phyloP scores from a whole-genome alignment of 2,797 vertebrate genomes.

The Tokudaia muenninki region DNA sequence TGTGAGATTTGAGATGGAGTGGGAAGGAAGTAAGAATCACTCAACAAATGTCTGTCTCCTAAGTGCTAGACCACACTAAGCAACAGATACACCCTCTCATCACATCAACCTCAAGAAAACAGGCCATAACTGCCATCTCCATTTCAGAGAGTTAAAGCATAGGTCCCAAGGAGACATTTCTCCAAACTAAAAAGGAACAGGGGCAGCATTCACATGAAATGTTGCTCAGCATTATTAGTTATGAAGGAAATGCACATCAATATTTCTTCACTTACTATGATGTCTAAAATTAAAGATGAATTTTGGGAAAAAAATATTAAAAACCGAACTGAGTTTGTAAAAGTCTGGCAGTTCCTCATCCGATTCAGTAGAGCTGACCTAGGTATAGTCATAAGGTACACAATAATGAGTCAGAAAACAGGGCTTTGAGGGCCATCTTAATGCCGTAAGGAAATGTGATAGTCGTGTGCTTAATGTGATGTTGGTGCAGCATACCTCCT shows the following conservation, averaged over 20 bases:
- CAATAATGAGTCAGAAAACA: neutral
- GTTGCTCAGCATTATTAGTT: conserved; percentile 36
- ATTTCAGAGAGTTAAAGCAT: conserved; percentile 57
- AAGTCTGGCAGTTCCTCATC: conserved; percentile 45
- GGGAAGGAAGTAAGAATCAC: conserved; percentile 48
- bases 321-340: neutral
- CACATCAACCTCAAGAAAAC: conserved; percentile 8
- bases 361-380: conserved; percentile 2
- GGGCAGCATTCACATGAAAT: conserved; percentile 52
- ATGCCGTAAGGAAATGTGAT: neutral
- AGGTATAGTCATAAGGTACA: neutral
- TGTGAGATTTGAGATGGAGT: neutral
- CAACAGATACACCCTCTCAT: conserved; percentile 8
- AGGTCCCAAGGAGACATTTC: conserved; percentile 7
- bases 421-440: neutral
- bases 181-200: conserved; percentile 10
- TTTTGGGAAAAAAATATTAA: conserved; percentile 10
- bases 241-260: conserved; percentile 57
- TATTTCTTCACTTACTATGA: conserved; percentile 14
- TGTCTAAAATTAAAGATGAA: conserved; percentile 51
- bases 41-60: conserved; percentile 35
- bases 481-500: neutral
- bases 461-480: neutral
- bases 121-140: conserved; percentile 33
- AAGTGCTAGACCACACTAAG: neutral